phyloP scores from a whole-genome alignment of 2,888 invertebrate species.

The Pammene aurita region DNA sequence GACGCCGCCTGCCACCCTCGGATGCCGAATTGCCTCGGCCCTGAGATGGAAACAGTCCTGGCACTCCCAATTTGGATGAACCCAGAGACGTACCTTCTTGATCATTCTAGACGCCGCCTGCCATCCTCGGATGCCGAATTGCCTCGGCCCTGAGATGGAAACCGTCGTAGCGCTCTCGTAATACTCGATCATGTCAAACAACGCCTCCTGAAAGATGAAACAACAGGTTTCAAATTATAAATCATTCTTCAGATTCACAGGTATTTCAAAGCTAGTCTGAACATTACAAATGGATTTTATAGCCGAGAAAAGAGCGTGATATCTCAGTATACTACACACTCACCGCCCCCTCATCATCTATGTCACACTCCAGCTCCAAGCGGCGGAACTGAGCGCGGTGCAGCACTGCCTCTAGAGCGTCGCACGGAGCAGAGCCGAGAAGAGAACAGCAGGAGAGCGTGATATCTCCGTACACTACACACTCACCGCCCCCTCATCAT shows the following conservation, averaged over 20 bases:
- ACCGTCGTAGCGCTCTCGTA: conserved; percentile 91
- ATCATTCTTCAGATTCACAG: too few relatives aligned
- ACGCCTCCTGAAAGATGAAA: conserved; percentile 83
- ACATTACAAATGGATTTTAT: too few relatives aligned
- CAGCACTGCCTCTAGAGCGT: conserved; percentile 93
- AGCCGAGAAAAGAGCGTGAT: conserved; percentile 68
- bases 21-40: conserved; percentile 88
- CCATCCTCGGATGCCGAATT: conserved; percentile 92
- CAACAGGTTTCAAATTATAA: too few relatives aligned
- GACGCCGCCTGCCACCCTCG: conserved; percentile 94
- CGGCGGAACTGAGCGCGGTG: conserved; percentile 89
- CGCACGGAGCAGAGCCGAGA: conserved; percentile 86
- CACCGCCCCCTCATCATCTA: conserved; percentile 88
- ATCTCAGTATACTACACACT: conserved; percentile 55
- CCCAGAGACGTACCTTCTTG: conserved; percentile 87
- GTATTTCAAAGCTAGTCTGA: too few relatives aligned
- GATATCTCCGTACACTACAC: conserved; percentile 83
- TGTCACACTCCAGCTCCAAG: conserved; percentile 86
- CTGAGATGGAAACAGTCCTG: conserved; percentile 79
- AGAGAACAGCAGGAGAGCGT: conserved; percentile 82
- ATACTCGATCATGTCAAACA: conserved; percentile 96
- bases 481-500: conserved; percentile 74
- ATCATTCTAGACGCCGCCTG: conserved; percentile 91
- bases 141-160: conserved; percentile 89
- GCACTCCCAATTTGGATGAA: too few relatives aligned